Evolutionary conservation across 2,113 vertebrate genomes (phyloP), one percentile per base, ranked within the genome.

Genomic region (Thoracochromis brauschi): DNA sequence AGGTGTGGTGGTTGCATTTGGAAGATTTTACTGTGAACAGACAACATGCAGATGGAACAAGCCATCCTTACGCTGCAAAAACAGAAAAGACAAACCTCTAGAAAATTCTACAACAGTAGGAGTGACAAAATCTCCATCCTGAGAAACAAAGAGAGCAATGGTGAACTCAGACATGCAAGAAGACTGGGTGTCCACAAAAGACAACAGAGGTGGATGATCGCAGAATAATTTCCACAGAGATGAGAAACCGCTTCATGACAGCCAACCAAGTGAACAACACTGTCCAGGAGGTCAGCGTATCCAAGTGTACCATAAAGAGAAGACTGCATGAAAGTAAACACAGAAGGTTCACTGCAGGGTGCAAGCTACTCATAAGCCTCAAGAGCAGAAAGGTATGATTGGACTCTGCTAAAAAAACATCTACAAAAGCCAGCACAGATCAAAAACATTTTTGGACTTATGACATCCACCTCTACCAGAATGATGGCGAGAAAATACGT

Each of bases 401-500:
- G 16, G 29, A 60, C 29, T 60, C 16, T 17, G 14, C 5, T 31
- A 60, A 60, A 60, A 58, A 2, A 8, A 19, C 14, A 33, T 60
- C 29, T 60, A 60, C 19, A 31, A 31, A 0, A 19, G 29, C 57
- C 26, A 17, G 29, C 57, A 33, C 57, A 60, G 29, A 33, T 33
- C 16, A 60, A 60, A 33, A 33, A 10, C 16, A 33, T 10, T 60
- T 17, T 60, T 31, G 14, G 26, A 31, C 14, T 1, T 1, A 60
- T 31, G 5, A 60, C 8, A 17, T 60, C 26, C 26, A 31, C 1
- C 26, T 60, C 57, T 60, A 31, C 57, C 57, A 31, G 14, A 60
- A 60, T 60, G 26, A 60, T 17, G 26, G 26, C 0, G 16, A 60
- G 3, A 60, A 31, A 1, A 60, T 19, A 26, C 0, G 3, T 60